Evolutionary conservation across 2,797 vertebrate genomes (phyloP).

Genomic region (Pipistrellus kuhlii): DNA sequence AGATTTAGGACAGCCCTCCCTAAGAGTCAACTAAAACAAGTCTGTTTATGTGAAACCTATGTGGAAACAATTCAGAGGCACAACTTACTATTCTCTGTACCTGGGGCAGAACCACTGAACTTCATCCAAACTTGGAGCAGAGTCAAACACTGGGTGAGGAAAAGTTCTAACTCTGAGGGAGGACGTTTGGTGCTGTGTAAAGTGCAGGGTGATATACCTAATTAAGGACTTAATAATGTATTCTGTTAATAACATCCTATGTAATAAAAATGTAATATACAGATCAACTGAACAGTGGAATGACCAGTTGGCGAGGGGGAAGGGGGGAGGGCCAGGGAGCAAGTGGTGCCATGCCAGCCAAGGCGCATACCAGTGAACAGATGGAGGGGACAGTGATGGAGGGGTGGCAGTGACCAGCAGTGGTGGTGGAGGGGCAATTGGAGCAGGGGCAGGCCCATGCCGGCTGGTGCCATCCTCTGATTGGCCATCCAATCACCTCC

Average conservation of each 20-base stretch:
- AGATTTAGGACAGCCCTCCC: background rate
- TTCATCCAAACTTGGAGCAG: slow-evolving; percentile 56
- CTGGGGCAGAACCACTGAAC: slow-evolving; percentile 66
- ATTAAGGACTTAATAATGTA: background rate
- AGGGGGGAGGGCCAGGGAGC: too few species aligned
- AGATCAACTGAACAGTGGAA: too few species aligned
- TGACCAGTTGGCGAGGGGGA: too few species aligned
- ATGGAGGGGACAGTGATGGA: too few species aligned
- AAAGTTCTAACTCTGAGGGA: background rate
- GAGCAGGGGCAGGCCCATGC: too few species aligned
- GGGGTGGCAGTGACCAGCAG: too few species aligned
- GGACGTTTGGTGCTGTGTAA: background rate
- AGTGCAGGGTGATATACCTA: background rate
- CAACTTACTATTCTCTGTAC: slow-evolving; percentile 37
- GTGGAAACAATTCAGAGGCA: slow-evolving; percentile 49
- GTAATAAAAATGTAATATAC: too few species aligned
- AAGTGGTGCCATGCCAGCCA: too few species aligned
- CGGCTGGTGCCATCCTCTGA: too few species aligned
- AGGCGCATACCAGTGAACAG: too few species aligned
- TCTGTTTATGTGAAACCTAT: slow-evolving; percentile 42
- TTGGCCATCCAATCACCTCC: too few species aligned
- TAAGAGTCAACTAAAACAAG: slow-evolving; percentile 21
- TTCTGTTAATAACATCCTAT: background rate
- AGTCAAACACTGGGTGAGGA: slow-evolving; percentile 9
- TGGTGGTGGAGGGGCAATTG: too few species aligned